Conservation (phyloP, 2,888 invertebrate species). For the Melieria crassipennis region DNA sequence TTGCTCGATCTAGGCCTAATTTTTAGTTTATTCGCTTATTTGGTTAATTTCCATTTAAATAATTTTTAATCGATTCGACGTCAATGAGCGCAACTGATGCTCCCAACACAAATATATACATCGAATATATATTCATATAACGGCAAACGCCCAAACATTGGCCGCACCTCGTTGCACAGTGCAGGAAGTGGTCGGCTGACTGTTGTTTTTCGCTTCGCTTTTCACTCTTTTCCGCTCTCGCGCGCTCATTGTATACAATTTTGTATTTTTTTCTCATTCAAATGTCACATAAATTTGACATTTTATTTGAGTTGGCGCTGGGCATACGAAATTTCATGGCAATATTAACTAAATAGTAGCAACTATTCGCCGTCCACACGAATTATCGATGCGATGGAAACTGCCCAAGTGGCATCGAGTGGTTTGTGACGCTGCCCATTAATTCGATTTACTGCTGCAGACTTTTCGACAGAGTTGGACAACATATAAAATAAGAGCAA, state of each 20-base stretch:
- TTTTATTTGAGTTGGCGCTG: constrained; percentile 56
- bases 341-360: constrained; percentile 11
- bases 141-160: no score
- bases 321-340: constrained; percentile 47
- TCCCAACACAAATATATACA: no score
- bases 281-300: constrained; percentile 56
- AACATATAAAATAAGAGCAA: no score
- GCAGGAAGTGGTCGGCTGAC: no score
- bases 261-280: constrained; percentile 35
- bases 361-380: neutral
- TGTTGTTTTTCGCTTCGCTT: neutral
- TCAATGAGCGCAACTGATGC: neutral
- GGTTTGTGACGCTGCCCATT: no score
- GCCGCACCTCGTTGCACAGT: no score
- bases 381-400: no score
- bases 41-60: constrained; percentile 56
- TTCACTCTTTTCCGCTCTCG: neutral
- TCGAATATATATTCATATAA: no score
- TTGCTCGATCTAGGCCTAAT: constrained; percentile 39
- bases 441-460: no score
- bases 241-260: constrained; percentile 13
- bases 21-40: constrained; percentile 48
- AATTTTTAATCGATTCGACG: constrained; percentile 39
- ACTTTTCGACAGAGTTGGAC: no score
- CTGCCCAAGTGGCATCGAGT: no score